Percentiles rank a stretch among this genome's conserved stretches.
Evolutionary conservation across 2,888 invertebrate genomes (phyloP).

Genomic region (Hedychridium roseum): DNA sequence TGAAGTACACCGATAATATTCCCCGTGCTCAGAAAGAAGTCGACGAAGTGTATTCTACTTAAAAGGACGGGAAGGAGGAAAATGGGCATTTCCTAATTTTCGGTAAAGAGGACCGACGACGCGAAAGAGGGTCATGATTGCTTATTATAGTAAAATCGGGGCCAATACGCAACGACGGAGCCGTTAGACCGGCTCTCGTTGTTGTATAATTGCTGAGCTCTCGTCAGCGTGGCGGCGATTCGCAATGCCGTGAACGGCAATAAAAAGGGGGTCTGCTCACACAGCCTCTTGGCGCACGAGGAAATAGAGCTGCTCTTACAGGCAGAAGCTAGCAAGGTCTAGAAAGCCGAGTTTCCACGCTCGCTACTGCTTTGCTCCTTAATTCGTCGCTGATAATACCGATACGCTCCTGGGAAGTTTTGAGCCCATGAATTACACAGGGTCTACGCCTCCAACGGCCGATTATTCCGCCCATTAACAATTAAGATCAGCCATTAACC

Average conservation of each 20-base stretch:
- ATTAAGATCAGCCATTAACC: slow-evolving; percentile 33
- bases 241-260: slow-evolving; percentile 21
- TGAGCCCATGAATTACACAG: slow-evolving; percentile 21
- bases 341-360: slow-evolving; percentile 36
- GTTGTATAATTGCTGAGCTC: slow-evolving; percentile 40
- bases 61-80: too few species aligned
- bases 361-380: background rate
- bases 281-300: slow-evolving; percentile 4
- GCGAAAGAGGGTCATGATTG: too few species aligned
- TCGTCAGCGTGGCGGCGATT: slow-evolving; percentile 20
- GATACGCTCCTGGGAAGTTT: slow-evolving; percentile 22
- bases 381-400: background rate
- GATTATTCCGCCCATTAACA: slow-evolving; percentile 9
- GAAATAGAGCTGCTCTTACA: background rate
- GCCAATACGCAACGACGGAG: slow-evolving; percentile 12
- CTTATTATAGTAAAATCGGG: slow-evolving; percentile 25
- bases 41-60: too few species aligned
- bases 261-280: slow-evolving; percentile 22
- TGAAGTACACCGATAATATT: too few species aligned
- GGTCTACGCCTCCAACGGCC: slow-evolving; percentile 3
- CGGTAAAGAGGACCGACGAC: too few species aligned
- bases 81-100: too few species aligned
- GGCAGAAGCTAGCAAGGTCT: slow-evolving; percentile 17
- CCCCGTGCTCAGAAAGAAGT: too few species aligned
- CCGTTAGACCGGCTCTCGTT: slow-evolving; percentile 15